A percentile compares a stretch with the other conserved stretches of the same genome.
Conservation (phyloP, 2,888 invertebrate species). For the Parasteatoda lunata region DNA sequence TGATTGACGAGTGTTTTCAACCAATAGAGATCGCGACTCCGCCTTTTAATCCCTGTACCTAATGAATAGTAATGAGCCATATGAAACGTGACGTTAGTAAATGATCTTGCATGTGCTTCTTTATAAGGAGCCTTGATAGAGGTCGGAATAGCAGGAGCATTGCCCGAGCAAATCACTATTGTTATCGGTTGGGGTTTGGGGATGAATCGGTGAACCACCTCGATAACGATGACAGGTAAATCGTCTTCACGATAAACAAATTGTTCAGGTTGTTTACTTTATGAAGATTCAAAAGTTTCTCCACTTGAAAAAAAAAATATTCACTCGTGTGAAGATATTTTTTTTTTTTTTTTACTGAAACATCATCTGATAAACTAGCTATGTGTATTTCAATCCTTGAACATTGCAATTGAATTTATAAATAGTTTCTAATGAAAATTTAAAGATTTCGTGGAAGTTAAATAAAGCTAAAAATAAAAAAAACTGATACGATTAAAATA, state of each 20-base stretch:
- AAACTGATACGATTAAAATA: no score
- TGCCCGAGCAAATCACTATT: slow-evolving; percentile 30
- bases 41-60: slow-evolving; percentile 59
- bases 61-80: slow-evolving; percentile 63
- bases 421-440: no score
- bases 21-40: slow-evolving; percentile 55
- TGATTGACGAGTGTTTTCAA: slow-evolving; percentile 55
- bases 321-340: no score
- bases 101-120: slow-evolving; percentile 9
- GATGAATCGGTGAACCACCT: neutral
- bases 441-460: no score
- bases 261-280: neutral
- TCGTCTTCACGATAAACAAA: slow-evolving; percentile 5
- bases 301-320: no score
- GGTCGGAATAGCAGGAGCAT: slow-evolving; percentile 30
- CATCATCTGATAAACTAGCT: no score
- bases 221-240: slow-evolving; percentile 5
- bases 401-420: no score
- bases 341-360: no score
- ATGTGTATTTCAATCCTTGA: no score
- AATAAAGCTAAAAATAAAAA: no score
- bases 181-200: slow-evolving; percentile 5
- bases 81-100: slow-evolving; percentile 54
- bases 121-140: slow-evolving; percentile 13
- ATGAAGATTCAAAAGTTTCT: no score